Evolutionary conservation across 1,140 invertebrate species (phyloP).

Genomic region (Cherax destructor): DNA sequence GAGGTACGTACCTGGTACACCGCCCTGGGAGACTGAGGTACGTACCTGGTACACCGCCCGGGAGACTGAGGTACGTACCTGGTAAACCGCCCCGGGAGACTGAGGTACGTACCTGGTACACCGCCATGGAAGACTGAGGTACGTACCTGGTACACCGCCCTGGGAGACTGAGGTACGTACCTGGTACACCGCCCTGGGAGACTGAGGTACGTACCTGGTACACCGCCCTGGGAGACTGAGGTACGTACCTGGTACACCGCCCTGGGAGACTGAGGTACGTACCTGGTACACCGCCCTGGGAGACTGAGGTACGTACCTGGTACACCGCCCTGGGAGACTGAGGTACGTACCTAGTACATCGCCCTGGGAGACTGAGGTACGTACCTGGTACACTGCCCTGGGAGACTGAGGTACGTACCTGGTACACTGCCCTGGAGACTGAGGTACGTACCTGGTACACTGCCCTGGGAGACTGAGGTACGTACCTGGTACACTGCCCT

Average conservation of each 20-base stretch:
- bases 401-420: too few species aligned
- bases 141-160: too few species aligned
- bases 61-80: background rate
- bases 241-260: background rate
- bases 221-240: too few species aligned
- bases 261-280: background rate
- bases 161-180: too few species aligned
- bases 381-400: too few species aligned
- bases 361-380: background rate
- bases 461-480: too few species aligned
- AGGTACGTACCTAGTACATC: background rate
- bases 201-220: too few species aligned
- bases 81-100: background rate
- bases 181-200: too few species aligned
- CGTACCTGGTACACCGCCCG: background rate
- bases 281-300: background rate
- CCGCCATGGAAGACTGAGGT: too few species aligned
- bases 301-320: background rate
- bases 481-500: too few species aligned
- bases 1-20: background rate
- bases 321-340: background rate
- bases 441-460: too few species aligned
- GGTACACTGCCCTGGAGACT: too few species aligned
- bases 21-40: background rate
- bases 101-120: background rate